phyloP scores from a whole-genome alignment of 2,888 invertebrate species.

The Zonitis immaculata region DNA sequence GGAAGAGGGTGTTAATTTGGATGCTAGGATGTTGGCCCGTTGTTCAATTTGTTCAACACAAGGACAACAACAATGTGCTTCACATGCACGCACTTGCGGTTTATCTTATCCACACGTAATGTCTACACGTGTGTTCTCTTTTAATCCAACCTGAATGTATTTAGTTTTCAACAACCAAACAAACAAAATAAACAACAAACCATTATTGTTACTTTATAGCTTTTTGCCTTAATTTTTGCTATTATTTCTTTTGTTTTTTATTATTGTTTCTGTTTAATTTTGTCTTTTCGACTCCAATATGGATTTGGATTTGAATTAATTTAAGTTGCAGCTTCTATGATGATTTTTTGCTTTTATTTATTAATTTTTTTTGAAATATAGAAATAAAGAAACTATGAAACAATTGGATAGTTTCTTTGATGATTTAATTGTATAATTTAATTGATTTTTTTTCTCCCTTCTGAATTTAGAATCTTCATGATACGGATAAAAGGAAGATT shows the following conservation, averaged over 20 bases:
- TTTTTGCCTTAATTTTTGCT: too few species aligned
- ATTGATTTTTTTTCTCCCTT: neutral
- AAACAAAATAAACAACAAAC: too few species aligned
- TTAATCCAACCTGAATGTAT: constrained; percentile 26
- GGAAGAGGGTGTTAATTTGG: constrained; percentile 50
- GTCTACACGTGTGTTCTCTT: constrained; percentile 32
- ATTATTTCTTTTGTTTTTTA: constrained; percentile 11
- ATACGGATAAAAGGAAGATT: constrained; percentile 54
- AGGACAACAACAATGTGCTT: constrained; percentile 36
- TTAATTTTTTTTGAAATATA: too few species aligned
- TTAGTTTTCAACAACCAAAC: too few species aligned
- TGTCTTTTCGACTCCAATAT: neutral
- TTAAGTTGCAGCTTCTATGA: neutral
- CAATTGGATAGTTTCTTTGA: neutral
- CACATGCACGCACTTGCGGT: constrained; percentile 38
- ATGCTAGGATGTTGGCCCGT: constrained; percentile 44
- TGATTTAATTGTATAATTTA: neutral
- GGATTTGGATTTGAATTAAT: too few species aligned
- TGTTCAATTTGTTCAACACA: constrained; percentile 45
- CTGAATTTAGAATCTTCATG: constrained; percentile 54
- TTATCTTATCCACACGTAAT: constrained; percentile 35
- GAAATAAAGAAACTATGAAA: neutral
- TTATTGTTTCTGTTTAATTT: neutral
- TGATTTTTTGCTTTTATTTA: too few species aligned
- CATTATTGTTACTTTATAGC: too few species aligned